Conservation (phyloP, 2,888 invertebrate species). For the Scaeva pyrastri region DNA sequence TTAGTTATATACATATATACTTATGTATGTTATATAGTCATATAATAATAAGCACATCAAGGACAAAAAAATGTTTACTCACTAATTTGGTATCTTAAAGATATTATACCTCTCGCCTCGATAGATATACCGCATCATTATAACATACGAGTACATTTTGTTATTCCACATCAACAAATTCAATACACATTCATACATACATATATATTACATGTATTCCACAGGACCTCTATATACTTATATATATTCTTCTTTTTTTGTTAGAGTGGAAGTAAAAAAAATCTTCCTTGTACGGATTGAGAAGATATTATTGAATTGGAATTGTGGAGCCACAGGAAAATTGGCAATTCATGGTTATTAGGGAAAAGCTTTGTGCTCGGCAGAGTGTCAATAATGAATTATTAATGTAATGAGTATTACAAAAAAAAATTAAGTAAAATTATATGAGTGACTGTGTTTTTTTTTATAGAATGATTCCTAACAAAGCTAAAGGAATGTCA, state of each 20-base stretch:
- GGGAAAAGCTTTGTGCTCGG: not conserved
- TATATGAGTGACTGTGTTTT: not conserved
- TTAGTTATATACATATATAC: not conserved
- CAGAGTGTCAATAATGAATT: conserved; percentile 1
- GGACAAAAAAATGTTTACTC: conserved; percentile 3
- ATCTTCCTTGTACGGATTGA: not conserved
- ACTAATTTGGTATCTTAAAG: conserved; percentile 4
- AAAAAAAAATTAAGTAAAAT: not conserved
- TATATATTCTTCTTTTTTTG: not conserved
- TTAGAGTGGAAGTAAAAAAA: not conserved
- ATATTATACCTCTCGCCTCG: too few species aligned
- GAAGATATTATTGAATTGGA: not conserved
- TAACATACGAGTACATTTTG: too few species aligned
- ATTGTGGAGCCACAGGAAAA: not conserved
- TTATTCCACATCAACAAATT: conserved; percentile 13
- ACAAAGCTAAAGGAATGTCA: not conserved
- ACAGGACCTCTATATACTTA: too few species aligned
- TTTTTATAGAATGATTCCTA: not conserved
- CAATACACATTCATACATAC: too few species aligned
- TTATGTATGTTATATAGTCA: not conserved
- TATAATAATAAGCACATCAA: conserved; percentile 5
- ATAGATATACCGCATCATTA: too few species aligned
- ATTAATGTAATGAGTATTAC: not conserved
- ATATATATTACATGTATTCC: too few species aligned
- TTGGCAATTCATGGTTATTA: conserved; percentile 9